phyloP scores from a whole-genome alignment of 1,140 invertebrate genomes.

The Mya arenaria region DNA sequence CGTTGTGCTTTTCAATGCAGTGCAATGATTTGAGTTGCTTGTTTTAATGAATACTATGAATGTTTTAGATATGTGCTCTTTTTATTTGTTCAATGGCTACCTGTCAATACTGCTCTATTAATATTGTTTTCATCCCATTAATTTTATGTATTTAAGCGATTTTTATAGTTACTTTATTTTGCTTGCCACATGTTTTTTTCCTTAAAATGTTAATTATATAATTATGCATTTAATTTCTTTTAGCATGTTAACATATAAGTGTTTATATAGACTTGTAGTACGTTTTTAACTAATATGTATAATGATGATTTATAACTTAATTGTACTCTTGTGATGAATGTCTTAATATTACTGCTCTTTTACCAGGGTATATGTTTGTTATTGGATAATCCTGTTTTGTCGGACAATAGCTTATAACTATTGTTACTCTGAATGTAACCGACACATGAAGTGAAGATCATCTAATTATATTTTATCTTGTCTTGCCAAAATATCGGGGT shows the following conservation, averaged over 20 bases:
- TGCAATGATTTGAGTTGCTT: too few species aligned
- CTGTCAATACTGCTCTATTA: not conserved
- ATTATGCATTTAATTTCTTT: not conserved
- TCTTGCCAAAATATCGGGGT: too few species aligned
- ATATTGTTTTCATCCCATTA: not conserved
- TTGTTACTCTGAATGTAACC: not conserved
- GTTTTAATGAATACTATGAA: too few species aligned
- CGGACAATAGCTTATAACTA: not conserved
- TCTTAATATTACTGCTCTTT: not conserved
- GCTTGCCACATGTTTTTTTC: not conserved
- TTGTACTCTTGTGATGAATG: not conserved
- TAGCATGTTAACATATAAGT: not conserved
- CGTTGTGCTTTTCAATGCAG: too few species aligned
- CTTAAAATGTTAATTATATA: not conserved
- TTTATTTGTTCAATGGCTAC: not conserved
- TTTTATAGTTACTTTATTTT: not conserved
- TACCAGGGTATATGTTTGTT: not conserved
- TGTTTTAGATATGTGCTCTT: not conserved
- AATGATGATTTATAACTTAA: not conserved
- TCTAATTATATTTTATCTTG: not conserved
- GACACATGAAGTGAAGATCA: not conserved
- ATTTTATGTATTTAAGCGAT: not conserved
- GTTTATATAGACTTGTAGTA: too few species aligned
- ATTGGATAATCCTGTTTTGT: not conserved
- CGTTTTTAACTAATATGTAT: not conserved